Conservation (phyloP, 2,797 vertebrate species). For the Anguilla anguilla region DNA sequence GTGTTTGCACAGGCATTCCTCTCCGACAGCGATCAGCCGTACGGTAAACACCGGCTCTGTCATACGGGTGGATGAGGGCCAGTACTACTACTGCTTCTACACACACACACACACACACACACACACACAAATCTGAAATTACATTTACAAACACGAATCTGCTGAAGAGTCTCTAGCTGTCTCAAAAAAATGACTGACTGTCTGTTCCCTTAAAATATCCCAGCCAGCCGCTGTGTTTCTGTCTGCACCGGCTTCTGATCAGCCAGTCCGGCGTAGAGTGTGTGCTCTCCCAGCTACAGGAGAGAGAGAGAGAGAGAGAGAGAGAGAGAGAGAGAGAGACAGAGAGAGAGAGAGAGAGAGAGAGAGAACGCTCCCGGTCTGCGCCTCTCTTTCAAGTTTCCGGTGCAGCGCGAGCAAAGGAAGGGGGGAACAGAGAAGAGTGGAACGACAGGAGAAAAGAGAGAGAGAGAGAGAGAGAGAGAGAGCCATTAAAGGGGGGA, state of each 20-base stretch:
- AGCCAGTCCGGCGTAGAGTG: background rate
- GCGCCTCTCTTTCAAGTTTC: background rate
- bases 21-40: background rate
- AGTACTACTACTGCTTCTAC: background rate
- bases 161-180: background rate
- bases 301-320: background rate
- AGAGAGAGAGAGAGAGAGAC: too few species aligned
- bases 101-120: background rate
- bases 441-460: background rate
- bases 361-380: background rate
- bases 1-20: background rate
- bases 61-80: background rate
- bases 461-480: background rate
- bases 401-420: background rate
- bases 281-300: background rate
- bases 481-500: background rate
- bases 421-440: background rate
- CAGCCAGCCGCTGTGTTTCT: background rate
- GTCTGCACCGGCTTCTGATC: background rate
- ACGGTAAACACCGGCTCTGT: background rate
- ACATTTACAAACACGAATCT: background rate
- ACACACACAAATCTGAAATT: background rate
- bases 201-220: background rate
- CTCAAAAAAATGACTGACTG: background rate
- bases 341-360: background rate